Evolutionary conservation across 1,140 invertebrate species (phyloP), one percentile per base, ranked within the genome.

Genomic region (Heliconius nattereri): DNA sequence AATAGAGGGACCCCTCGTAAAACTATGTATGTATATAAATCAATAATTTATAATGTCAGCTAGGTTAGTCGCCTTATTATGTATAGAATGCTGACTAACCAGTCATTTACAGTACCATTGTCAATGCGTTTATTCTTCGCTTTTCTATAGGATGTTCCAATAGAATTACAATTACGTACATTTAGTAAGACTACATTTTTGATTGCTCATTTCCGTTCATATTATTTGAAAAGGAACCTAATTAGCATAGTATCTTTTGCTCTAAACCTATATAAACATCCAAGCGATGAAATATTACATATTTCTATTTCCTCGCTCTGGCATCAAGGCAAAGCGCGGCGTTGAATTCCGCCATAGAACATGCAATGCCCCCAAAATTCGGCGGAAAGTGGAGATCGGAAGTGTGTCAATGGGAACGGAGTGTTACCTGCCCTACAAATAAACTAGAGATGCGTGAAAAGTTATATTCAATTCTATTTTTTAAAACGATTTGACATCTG

Each of bases 401-500:
- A 32, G 32, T 5, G 11, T 13, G 11, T 45, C 40, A 45, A 45
- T 45, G 40, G 40, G 13, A 45, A 45, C 5, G 40, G 40, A 45
- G 13, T 45, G 2, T 49, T 19, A 49, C 11, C 2, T 13, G 13
- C 16, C 16, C 16, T 1, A 5, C 6, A 5, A 52, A 52, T 23
- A n/a, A 2, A 57, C 0, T 20, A 57, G 19, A 57, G 1, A 57
- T 40, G 40, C 19, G 19, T 57, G n/a, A 57, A 9, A 2, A 57
- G 20, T 66, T 23, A n/a, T 66, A 66, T 66, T 66, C 26, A 29
- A 66, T 66, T 66, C 23, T 66, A 66, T 66, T 66, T 26, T 66
- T 29, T 66, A 66, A 76, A 76, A 49, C n/a, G 57, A 35, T 45
- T 52, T 76, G 57, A 76, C 57, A 76, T 37, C 32, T 76, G 73